Evolutionary conservation across 2,113 vertebrate genomes (phyloP).

Genomic region (Tiliqua scincoides): DNA sequence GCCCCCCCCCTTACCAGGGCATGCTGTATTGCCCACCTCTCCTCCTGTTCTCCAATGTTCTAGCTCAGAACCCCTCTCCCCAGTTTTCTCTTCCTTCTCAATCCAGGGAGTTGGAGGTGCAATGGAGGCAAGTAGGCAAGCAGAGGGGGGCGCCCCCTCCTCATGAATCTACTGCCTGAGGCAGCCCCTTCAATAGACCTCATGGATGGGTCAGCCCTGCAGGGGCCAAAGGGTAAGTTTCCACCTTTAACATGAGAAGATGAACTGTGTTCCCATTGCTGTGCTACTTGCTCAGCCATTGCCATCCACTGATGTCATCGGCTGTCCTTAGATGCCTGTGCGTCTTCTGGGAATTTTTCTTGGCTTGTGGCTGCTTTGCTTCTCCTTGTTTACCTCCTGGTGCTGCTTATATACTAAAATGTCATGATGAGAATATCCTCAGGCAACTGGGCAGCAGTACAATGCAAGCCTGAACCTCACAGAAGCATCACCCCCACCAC

Average conservation of each 20-base stretch:
- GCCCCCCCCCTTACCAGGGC: no score
- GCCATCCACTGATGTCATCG: neutral
- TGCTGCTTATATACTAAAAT: neutral
- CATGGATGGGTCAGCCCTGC: no score
- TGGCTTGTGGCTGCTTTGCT: neutral
- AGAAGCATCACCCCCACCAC: neutral
- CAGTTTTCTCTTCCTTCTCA: no score
- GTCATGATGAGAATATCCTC: neutral
- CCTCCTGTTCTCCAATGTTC: no score
- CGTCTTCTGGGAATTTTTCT: neutral
- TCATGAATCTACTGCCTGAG: no score
- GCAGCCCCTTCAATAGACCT: no score
- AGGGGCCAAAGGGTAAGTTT: neutral
- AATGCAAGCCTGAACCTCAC: neutral
- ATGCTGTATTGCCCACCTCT: no score
- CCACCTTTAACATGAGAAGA: neutral
- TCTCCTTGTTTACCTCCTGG: neutral
- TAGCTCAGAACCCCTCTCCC: no score
- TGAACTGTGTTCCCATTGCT: neutral
- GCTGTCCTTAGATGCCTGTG: neutral
- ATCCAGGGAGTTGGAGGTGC: no score
- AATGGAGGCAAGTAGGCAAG: no score
- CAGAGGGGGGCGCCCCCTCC: no score
- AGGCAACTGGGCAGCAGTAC: neutral
- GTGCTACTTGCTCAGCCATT: neutral